Evolutionary conservation across 2,888 invertebrate species (phyloP), one percentile per base, ranked within the genome.

Genomic region (Nowickia ferox): DNA sequence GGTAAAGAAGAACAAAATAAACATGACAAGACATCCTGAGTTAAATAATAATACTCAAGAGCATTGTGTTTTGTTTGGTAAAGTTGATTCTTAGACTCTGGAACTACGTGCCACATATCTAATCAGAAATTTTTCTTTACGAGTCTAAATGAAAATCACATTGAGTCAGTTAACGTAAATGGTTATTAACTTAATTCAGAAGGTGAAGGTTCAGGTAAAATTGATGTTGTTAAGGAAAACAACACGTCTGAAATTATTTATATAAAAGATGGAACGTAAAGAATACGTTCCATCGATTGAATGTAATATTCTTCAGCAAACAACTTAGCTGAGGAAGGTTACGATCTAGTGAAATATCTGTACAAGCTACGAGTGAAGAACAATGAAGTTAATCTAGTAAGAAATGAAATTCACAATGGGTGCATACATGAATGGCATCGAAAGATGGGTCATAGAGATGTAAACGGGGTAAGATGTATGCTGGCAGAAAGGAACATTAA

Each of bases 361-460:
- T 69, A 55, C 19, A 69, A 13, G 19, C 19, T 71, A 42, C 42
- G 69, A 17, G 42, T 42, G 44, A 55, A 57, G 22, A 22, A 9
- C 9, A 57, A 57, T 42, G 42, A 40, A 22, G 9, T 71, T 8
- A 69, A 71, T 13, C 22, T 71, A 9, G 55, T 71, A 13, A 53
- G 55, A 4, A 42, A 40, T 15, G 22, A 71, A 15, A n/a, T 55
- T 42, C 55, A 55, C 15, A 55, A 69, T 42, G 51, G 75, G 10
- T 53, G 30, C 17, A 57, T 46, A 13, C 78, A 69, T 19, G 51
- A 78, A 38, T 69, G 46, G 63, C 61, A 69, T 59, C 19, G 61
- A 15, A 66, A 57, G 8, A 61, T 78, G 78, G 78, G 69, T 40
- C 78, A 78, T 61, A 68, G 78, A 10, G 69, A 78, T 59, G 11